A percentile compares a stretch with the other conserved stretches of the same genome.
Conservation (phyloP, 37 sponge, comb jelly and placozoan species). For the Oscarella lobularis region DNA sequence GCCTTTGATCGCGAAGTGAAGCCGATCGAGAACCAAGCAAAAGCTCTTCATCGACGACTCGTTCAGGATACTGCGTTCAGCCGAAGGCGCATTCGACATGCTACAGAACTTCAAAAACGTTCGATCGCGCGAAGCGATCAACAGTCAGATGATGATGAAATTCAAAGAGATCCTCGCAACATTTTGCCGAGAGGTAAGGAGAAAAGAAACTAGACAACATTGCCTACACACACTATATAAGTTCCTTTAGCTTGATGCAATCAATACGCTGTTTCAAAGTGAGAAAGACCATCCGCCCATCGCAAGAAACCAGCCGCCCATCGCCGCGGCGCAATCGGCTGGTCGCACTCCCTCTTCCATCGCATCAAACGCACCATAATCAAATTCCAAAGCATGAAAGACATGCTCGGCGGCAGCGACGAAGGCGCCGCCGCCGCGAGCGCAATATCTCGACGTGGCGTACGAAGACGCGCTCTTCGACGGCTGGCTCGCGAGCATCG, state of each 20-base stretch:
- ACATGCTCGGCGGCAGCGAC: constrained; percentile 11
- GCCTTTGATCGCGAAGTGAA: constrained; percentile 80
- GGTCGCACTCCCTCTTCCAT: constrained; percentile 89
- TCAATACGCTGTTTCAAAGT: constrained; percentile 58
- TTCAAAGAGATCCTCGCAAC: constrained; percentile 84
- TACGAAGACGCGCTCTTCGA: constrained; percentile 76
- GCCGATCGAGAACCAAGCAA: constrained; percentile 82
- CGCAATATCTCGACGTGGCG: constrained; percentile 83
- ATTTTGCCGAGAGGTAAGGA: constrained; percentile 90
- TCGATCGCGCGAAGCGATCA: constrained; percentile 81
- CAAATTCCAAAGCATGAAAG: constrained; percentile 55
- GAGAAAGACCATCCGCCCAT: constrained; percentile 70
- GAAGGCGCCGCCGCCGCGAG: constrained; percentile 44
- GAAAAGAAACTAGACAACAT: no score
- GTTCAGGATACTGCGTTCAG: constrained; percentile 86
- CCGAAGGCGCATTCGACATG: constrained; percentile 99
- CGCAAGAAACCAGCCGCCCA: constrained; percentile 82
- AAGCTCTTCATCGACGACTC: constrained; percentile 91
- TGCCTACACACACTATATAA: no score
- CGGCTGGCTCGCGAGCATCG: constrained; percentile 61
- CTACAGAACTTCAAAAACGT: constrained; percentile 94
- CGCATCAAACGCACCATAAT: constrained; percentile 92
- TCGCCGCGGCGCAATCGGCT: constrained; percentile 94
- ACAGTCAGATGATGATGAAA: constrained; percentile 88
- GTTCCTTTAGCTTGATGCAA: no score